Evolutionary conservation across 2,113 vertebrate species (phyloP).

Genomic region (Anthoscopus minutus): DNA sequence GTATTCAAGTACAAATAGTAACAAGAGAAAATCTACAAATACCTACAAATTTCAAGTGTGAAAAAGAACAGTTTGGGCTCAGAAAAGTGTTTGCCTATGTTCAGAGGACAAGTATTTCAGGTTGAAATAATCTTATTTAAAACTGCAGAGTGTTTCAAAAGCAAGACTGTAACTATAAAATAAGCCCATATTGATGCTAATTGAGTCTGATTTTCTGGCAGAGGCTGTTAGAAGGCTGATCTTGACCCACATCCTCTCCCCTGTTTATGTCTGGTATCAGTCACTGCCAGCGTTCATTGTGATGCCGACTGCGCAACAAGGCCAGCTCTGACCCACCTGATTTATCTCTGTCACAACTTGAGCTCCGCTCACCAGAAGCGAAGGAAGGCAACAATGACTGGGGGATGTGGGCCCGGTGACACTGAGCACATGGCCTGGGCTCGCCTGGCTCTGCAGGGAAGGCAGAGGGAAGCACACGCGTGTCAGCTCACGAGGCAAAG

Average conservation of each 20-base stretch:
- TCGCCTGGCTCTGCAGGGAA: slow-evolving; percentile 52
- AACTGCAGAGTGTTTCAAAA: neutral
- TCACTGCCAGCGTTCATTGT: slow-evolving; percentile 59
- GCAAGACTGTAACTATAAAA: neutral
- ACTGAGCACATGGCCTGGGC: slow-evolving; percentile 68
- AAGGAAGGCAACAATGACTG: slow-evolving; percentile 62
- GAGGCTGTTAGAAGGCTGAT: neutral
- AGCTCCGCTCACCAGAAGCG: slow-evolving; percentile 39
- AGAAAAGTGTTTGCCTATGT: neutral
- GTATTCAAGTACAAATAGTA: neutral
- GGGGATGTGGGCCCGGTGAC: slow-evolving; percentile 65
- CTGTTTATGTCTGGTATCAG: slow-evolving; percentile 1
- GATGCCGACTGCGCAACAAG: slow-evolving; percentile 44
- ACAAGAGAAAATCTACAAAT: neutral
- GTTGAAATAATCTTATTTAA: neutral
- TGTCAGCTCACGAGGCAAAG: slow-evolving; percentile 60
- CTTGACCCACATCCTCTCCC: neutral
- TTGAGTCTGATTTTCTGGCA: neutral
- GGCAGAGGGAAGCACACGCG: slow-evolving; percentile 14
- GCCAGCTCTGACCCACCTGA: slow-evolving; percentile 58
- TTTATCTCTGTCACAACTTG: slow-evolving; percentile 71
- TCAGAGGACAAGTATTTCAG: neutral
- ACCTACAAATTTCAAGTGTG: neutral
- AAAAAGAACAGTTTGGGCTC: neutral
- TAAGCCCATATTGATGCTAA: neutral